Evolutionary conservation across 1,140 invertebrate species (phyloP).

Genomic region (Maniola jurtina): DNA sequence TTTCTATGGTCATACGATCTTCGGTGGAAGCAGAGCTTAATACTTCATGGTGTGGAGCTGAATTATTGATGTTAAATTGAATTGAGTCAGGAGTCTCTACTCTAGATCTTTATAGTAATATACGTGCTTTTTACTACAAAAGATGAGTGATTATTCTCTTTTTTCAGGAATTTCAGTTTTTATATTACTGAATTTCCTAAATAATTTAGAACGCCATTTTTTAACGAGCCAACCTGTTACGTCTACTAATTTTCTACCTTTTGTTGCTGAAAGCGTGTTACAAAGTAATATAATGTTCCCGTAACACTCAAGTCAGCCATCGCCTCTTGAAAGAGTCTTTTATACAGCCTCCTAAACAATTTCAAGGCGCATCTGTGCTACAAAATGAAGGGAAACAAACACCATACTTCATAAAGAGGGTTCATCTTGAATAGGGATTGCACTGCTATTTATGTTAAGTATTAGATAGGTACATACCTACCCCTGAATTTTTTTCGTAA

Average conservation of each 20-base stretch:
- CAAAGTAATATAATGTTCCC: neutral
- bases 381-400: slow-evolving; percentile 44
- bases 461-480: slow-evolving; percentile 38
- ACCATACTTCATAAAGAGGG: slow-evolving; percentile 35
- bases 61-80: slow-evolving; percentile 21
- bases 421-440: slow-evolving; percentile 43
- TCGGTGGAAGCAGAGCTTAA: slow-evolving; percentile 11
- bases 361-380: slow-evolving; percentile 47
- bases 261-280: neutral
- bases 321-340: slow-evolving; percentile 12
- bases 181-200: no score
- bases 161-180: no score
- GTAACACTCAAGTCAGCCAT: neutral
- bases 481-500: slow-evolving; percentile 42
- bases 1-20: slow-evolving; percentile 25
- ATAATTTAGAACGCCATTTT: no score
- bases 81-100: neutral
- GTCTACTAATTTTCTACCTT: neutral
- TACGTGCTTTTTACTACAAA: no score
- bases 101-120: no score
- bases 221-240: no score
- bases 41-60: slow-evolving; percentile 10
- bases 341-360: slow-evolving; percentile 28
- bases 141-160: no score
- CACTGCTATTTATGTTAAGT: slow-evolving; percentile 40